Base-by-base conservation (phyloP, 2,888 invertebrate genomes). In the Cryptus armator region DNA sequence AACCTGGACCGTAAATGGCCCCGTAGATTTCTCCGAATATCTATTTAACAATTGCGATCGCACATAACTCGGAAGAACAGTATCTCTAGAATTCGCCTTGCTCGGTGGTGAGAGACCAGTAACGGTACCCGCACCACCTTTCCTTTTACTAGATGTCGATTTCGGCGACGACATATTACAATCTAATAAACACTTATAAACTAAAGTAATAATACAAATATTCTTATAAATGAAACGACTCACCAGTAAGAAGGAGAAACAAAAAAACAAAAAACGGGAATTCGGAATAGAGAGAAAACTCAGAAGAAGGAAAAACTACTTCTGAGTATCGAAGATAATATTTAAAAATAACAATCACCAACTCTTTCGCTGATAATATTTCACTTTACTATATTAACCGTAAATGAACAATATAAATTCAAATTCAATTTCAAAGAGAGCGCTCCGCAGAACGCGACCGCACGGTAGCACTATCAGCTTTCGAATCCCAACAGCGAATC, bases 1-100 rank as follows among this genome's bases (percentile, higher is more conserved):
- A 10, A 74, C 16, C 12, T 62, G 46, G 3, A 74, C 74, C 6
- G 56, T n/a, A 32, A 46, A 74, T 1, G 74, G 74, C 0, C n/a
- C 29, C 0, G 1, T 0, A 4, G 59, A 6, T 2, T 62, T 10
- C 5, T 2, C 4, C 12, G n/a, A 5, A n/a, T 48, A 74, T 14
- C 74, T 43, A n/a, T 74, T 74, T 0, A 19, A 37, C 1, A 74
- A 10, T 32, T 64, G 74, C 7, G 24, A 29, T 0, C 44, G 24
- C 1, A 67, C 3, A 10, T 67, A 44, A 1, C 6, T 10, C 2
- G 67, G 67, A 7, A 44, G 44, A 12, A 19, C 32, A 1, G 14
- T 46, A 2, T 44, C 46, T 12, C 44, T n/a, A 10, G 2, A 5
- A 2, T 67, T 67, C 4, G 67, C 44, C 44, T 67, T 67, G 0